Conservation (phyloP, 1,140 invertebrate species). For the Drosophila busckii region DNA sequence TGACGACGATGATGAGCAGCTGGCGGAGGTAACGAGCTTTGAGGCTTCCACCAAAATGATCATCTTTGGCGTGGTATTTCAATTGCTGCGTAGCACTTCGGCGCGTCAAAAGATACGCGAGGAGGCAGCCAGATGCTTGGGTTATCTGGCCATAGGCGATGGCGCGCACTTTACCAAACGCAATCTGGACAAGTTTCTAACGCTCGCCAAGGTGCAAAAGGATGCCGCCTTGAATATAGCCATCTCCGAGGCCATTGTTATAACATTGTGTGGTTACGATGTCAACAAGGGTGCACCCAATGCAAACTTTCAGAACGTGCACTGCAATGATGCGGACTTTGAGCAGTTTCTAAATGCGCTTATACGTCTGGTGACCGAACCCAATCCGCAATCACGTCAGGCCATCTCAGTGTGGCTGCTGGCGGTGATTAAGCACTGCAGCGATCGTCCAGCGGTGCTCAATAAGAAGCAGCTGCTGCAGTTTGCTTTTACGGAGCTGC, state of each 20-base stretch:
- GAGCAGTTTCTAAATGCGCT: constrained; percentile 85
- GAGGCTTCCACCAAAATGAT: constrained; percentile 60
- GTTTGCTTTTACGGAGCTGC: constrained; percentile 90
- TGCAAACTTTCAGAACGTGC: constrained; percentile 81
- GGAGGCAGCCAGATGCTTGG: constrained; percentile 72
- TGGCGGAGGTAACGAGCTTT: constrained; percentile 58
- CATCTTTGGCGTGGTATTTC: constrained; percentile 65
- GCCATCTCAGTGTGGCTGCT: constrained; percentile 87
- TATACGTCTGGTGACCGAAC: constrained; percentile 84
- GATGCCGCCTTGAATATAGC: constrained; percentile 77
- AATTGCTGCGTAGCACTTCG: constrained; percentile 60
- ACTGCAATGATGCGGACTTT: constrained; percentile 81
- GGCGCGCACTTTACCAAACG: constrained; percentile 67
- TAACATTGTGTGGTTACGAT: constrained; percentile 79
- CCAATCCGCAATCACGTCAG: constrained; percentile 93
- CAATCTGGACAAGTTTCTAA: constrained; percentile 69
- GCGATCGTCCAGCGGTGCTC: constrained; percentile 84
- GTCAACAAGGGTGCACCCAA: constrained; percentile 80
- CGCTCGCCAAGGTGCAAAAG: constrained; percentile 65
- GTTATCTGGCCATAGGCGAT: constrained; percentile 75
- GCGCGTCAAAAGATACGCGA: constrained; percentile 67
- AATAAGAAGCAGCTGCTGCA: constrained; percentile 86
- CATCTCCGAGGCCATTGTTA: constrained; percentile 73
- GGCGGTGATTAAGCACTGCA: constrained; percentile 89
- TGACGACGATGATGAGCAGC: constrained; percentile 54